phyloP scores from a whole-genome alignment of 2,888 invertebrate species.

The Orchestes rusci region DNA sequence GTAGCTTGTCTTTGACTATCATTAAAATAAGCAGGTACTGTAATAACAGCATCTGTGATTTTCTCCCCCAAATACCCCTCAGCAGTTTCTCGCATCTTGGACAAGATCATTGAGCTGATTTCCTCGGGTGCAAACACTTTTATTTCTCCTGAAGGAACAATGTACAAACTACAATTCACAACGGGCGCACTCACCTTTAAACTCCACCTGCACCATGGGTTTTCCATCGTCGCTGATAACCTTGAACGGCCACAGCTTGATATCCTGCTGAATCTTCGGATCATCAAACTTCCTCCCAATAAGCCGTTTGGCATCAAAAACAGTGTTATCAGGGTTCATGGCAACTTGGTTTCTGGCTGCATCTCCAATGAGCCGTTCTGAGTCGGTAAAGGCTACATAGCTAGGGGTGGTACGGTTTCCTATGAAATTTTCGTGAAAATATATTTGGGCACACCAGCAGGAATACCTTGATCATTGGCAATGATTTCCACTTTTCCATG shows the following conservation, averaged over 20 bases:
- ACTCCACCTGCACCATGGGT: constrained; percentile 67
- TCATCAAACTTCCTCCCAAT: constrained; percentile 79
- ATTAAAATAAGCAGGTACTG: constrained; percentile 79
- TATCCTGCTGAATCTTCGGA: constrained; percentile 67
- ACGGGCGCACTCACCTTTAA: constrained; percentile 47
- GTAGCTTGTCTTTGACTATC: constrained; percentile 79
- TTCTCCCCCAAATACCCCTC: constrained; percentile 64
- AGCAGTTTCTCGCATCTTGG: constrained; percentile 77
- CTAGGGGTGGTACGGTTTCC: constrained; percentile 83
- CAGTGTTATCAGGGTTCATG: constrained; percentile 76
- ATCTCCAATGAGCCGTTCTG: constrained; percentile 77
- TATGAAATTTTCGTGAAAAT: background rate
- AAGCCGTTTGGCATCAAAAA: constrained; percentile 76
- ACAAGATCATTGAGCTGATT: constrained; percentile 76
- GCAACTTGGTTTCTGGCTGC: constrained; percentile 81
- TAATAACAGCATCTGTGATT: constrained; percentile 71
- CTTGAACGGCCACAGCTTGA: constrained; percentile 79
- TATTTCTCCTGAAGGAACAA: constrained; percentile 46
- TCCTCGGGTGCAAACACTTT: constrained; percentile 78
- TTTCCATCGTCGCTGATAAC: constrained; percentile 61
- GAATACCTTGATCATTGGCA: constrained; percentile 66
- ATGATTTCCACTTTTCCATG: constrained; percentile 80
- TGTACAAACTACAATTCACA: no score
- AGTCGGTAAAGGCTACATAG: constrained; percentile 82
- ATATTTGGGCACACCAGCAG: background rate